A percentile compares a stretch with the other conserved stretches of the same genome.
These are phyloP conservation scores for Nomada flava DNA, from an alignment of 2,888 invertebrate species.

Conservation along the genomic window DNA sequence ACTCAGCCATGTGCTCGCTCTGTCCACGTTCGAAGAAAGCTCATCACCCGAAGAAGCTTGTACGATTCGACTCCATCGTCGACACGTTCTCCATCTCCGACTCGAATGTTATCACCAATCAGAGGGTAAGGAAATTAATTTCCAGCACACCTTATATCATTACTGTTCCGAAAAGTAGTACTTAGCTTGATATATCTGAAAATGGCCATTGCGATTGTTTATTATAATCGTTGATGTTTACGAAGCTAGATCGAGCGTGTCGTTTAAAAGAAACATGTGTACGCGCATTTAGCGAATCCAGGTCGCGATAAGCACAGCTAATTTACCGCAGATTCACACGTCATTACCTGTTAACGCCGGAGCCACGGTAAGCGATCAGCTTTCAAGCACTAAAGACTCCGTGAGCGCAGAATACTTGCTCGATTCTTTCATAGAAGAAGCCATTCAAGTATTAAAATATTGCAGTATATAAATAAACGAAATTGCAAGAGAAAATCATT, in stretches of 20 bases:
- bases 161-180: too few species aligned
- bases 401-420: neutral
- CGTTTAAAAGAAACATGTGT: neutral
- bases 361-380: constrained; percentile 21
- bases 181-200: too few species aligned
- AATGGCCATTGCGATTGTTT: too few species aligned
- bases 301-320: constrained; percentile 40
- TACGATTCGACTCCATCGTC: constrained; percentile 87
- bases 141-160: neutral
- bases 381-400: constrained; percentile 21
- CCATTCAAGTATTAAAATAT: neutral
- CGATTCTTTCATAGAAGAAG: neutral
- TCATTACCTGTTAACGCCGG: constrained; percentile 46
- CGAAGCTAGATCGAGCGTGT: neutral
- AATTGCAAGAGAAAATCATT: too few species aligned
- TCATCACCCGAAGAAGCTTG: constrained; percentile 86
- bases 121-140: constrained; percentile 81
- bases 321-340: constrained; percentile 52
- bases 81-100: constrained; percentile 88
- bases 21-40: constrained; percentile 86
- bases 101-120: constrained; percentile 81
- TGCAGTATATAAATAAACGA: too few species aligned
- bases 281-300: constrained; percentile 2
- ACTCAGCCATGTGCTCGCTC: constrained; percentile 87
- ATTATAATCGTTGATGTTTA: too few species aligned